A percentile compares a stretch with the other conserved stretches of the same genome.
Evolutionary conservation across 2,113 vertebrate species (phyloP).

Genomic region (Nothobranchius kuhntae): DNA sequence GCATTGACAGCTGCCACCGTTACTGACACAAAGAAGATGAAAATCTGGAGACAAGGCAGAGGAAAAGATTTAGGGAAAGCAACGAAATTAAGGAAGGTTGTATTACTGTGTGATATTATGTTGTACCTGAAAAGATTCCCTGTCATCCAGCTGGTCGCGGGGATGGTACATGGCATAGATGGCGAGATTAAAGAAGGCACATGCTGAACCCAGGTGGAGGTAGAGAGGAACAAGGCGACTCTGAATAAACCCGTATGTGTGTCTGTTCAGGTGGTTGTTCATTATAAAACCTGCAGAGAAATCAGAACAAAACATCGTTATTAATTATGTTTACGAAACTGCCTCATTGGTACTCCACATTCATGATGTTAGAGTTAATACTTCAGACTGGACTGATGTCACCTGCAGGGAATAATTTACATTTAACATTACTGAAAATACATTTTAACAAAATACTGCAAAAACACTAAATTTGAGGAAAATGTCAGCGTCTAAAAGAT

Average conservation of each 20-base stretch:
- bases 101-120: background rate
- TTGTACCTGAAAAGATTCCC: slow-evolving; percentile 78
- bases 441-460: no score
- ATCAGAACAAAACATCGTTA: background rate
- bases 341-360: no score
- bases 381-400: no score
- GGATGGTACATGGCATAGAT: slow-evolving; percentile 82
- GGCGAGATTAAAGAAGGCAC: slow-evolving; percentile 84
- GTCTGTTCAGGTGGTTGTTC: slow-evolving; percentile 81
- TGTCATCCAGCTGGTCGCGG: slow-evolving; percentile 73
- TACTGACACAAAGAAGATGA: slow-evolving; percentile 82
- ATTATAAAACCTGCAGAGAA: slow-evolving; percentile 79
- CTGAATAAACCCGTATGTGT: slow-evolving; percentile 82
- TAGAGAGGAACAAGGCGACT: slow-evolving; percentile 83
- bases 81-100: background rate
- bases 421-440: no score
- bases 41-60: slow-evolving; percentile 58
- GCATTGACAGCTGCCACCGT: slow-evolving; percentile 80
- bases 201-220: slow-evolving; percentile 80
- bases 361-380: no score
- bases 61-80: background rate
- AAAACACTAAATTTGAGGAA: no score
- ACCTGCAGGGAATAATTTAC: no score
- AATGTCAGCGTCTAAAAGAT: no score
- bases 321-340: no score